Conservation (phyloP, 1,140 invertebrate genomes). For the Sesamia nonagrioides region DNA sequence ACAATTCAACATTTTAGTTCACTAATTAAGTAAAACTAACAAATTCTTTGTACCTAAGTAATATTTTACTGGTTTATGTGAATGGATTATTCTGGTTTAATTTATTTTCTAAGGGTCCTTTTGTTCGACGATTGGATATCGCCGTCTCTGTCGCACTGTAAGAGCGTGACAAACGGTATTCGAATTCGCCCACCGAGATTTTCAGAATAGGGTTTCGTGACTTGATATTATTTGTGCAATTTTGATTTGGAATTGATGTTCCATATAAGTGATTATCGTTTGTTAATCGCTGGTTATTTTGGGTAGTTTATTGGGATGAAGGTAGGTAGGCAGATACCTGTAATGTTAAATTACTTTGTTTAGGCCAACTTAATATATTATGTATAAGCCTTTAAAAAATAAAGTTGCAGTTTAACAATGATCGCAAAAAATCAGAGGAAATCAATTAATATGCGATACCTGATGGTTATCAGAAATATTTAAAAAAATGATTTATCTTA, state of each 20-base stretch:
- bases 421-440: too few relatives aligned
- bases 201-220: conserved; percentile 64
- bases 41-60: background rate
- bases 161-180: conserved; percentile 54
- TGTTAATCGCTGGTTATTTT: background rate
- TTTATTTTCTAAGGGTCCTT: conserved; percentile 60
- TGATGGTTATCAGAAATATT: too few relatives aligned
- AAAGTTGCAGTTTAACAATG: too few relatives aligned
- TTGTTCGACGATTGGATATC: conserved; percentile 62
- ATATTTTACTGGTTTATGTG: background rate
- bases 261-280: conserved; percentile 22
- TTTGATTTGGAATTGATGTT: conserved; percentile 43
- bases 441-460: too few relatives aligned
- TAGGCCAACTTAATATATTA: too few relatives aligned
- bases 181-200: conserved; percentile 65
- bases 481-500: too few relatives aligned
- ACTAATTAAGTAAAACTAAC: background rate
- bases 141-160: conserved; percentile 63
- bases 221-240: conserved; percentile 47
- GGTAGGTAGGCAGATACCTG: too few relatives aligned
- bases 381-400: too few relatives aligned
- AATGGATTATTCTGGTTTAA: conserved; percentile 26
- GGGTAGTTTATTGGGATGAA: too few relatives aligned
- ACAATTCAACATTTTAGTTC: conserved; percentile 1
- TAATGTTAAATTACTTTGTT: too few relatives aligned